A percentile compares a stretch with the other conserved stretches of the same genome.
phyloP scores from a whole-genome alignment of 23 tunicate genomes.

The Clavelina lepadiformis region DNA sequence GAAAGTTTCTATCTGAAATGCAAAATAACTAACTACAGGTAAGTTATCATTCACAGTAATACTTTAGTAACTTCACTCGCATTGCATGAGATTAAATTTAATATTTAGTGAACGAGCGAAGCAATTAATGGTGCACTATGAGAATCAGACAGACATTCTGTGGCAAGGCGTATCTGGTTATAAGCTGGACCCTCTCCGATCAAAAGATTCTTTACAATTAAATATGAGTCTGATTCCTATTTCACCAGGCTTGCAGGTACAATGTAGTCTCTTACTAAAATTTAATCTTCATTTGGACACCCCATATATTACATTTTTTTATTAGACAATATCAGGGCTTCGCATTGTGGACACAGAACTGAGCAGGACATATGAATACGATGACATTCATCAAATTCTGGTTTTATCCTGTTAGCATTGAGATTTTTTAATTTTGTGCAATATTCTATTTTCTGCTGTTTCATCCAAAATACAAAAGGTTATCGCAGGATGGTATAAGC shows the following conservation, averaged over 20 bases:
- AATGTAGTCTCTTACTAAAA: background rate
- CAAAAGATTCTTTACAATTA: conserved; percentile 32
- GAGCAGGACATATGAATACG: conserved; percentile 70
- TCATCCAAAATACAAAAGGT: too few relatives aligned
- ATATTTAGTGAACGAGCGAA: conserved; percentile 58
- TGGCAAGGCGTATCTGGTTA: conserved; percentile 72
- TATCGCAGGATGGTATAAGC: too few relatives aligned
- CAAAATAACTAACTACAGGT: conserved; percentile 72
- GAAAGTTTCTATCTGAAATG: conserved; percentile 55
- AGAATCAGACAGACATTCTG: conserved; percentile 42
- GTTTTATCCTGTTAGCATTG: conserved; percentile 27
- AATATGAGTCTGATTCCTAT: conserved; percentile 46
- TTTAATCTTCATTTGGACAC: background rate
- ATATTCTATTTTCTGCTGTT: too few relatives aligned
- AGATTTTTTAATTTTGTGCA: too few relatives aligned
- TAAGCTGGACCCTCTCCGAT: conserved; percentile 25
- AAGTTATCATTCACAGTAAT: background rate
- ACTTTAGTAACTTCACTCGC: background rate
- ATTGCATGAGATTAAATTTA: background rate
- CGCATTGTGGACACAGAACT: conserved; percentile 57
- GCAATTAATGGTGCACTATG: conserved; percentile 46
- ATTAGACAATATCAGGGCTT: conserved; percentile 61
- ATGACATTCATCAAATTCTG: conserved; percentile 76
- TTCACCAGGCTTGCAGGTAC: conserved; percentile 58
- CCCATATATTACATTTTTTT: background rate